Evolutionary conservation across 2,797 vertebrate species (phyloP), one percentile per base, ranked within the genome.

Genomic region (Acridotheres tristis): DNA sequence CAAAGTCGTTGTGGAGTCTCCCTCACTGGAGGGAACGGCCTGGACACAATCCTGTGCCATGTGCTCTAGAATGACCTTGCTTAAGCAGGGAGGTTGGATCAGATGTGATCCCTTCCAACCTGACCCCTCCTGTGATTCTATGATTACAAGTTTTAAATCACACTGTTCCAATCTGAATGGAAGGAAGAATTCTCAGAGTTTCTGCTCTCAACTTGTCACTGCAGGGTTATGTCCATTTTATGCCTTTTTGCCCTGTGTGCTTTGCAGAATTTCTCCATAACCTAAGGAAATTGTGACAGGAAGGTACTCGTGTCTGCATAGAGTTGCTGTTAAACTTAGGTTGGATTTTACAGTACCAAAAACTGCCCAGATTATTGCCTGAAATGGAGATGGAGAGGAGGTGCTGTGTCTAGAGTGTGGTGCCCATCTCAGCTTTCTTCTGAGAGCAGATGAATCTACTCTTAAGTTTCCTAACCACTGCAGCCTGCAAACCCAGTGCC

Each of bases 331-430:
- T 90, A 73, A 69, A 75, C 36, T 79, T 65, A 40, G 2, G 26
- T 0, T 86, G 43, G 77, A 27, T 68, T 93, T 89, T 68, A 61
- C 54, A 16, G 40, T 25, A 59, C 58, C 54, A 69, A 43, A 90
- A 89, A 0, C 54, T 78, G 43, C 36, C 29, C 36, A 47, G 32
- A 13, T 88, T 43, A 42, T 42, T 90, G 25, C 40, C 32, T 59
- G 54, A 75, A 51, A 63, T 38, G 26, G 2, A 86, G 22, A 42
- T 0, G 0, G 13, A 16, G 5, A 29, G 12, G 32, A 18, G 1
- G 7, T 14, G 23, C 27, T 48, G 10, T 61, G 20, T 58, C 45
- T 45, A 18, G 40, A 40, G n/a, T 34, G 26, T 21, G 3, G 20
- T 45, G n/a, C 51, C 36, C n/a, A 12, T 62, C 76, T 88, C 55